These are phyloP conservation scores for Ptilorrhoa leucosticta DNA, from an alignment of 2,113 vertebrate species.

Conservation along the genomic window DNA sequence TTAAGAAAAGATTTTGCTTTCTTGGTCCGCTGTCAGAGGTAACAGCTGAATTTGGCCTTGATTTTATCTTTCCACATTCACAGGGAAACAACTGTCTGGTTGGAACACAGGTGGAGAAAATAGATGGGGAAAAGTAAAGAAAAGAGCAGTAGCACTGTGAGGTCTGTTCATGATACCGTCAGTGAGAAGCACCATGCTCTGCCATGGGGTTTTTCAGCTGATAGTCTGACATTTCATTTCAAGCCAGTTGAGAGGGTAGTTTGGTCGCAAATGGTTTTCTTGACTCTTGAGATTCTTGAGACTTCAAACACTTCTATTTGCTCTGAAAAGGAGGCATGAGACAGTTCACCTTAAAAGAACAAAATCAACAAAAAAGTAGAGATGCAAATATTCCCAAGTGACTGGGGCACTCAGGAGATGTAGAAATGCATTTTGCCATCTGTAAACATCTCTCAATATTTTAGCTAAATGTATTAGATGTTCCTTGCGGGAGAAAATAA, in stretches of 20 bases:
- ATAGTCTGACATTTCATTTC: not conserved
- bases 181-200: not conserved
- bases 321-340: not conserved
- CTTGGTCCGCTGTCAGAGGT: not conserved
- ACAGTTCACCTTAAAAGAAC: not conserved
- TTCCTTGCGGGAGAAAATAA: not conserved
- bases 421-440: not conserved
- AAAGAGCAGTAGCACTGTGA: not conserved
- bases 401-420: not conserved
- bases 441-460: not conserved
- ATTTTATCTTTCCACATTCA: slow-evolving; percentile 17
- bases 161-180: accelerated
- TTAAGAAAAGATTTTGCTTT: slow-evolving; percentile 16
- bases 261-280: not conserved
- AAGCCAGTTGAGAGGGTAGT: not conserved
- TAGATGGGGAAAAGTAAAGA: not conserved
- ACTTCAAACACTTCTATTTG: not conserved
- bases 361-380: not conserved
- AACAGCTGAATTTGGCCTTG: not conserved
- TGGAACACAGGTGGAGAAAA: not conserved
- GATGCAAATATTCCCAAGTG: not conserved
- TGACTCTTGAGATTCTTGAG: not conserved
- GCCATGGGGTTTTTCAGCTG: not conserved
- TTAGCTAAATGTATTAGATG: not conserved
- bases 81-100: not conserved